Evolutionary conservation across 2,113 vertebrate genomes (phyloP), one percentile per base, ranked within the genome.

Genomic region (Cyanoliseus patagonus): DNA sequence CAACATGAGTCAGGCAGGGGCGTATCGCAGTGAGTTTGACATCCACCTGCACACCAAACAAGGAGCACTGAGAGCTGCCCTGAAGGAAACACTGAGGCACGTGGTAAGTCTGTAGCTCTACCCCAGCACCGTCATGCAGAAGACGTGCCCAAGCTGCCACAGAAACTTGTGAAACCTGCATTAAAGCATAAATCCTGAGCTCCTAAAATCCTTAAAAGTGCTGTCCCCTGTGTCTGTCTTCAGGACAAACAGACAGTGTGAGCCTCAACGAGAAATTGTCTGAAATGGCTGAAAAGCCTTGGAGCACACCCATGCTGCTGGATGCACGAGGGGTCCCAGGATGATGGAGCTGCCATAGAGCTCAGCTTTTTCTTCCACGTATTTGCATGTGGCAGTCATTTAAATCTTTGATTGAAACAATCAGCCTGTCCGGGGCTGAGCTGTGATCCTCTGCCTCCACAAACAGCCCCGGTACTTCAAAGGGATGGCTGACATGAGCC

Each of bases 391-490:
- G 92, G 88, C 88, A 94, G 79, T 93, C 64, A 90, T 96, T 96
- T 95, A 95, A 95, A 90, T 20, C 83, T 92, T 90, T 95, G 93
- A 96, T 90, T 93, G 85, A 94, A 97, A 96, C 94, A 96, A 96
- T 95, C 92, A 96, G 72, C 55, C 95, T 68, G 79, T 92, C 61
- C 90, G 90, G 68, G 79, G 47, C 79, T 0, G 3, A 92, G 92
- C 72, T 95, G 35, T 83, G 92, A 95, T 94, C 75, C 57, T 92
- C 82, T 96, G 88, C 73, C 72, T 96, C 72, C 85, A 80, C 59
- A 90, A 92, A 93, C 83, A 94, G 39, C n/a, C n/a, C 33, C 0
- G 0, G 20, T 81, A 95, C 85, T 92, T 96, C 96, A 96, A 95
- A 97, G 85, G 46, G n/a, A 77, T 27, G 53, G 75, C 75, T 94